Base-by-base conservation (phyloP, 2,888 invertebrate species). In the Mimachlamys varia region DNA sequence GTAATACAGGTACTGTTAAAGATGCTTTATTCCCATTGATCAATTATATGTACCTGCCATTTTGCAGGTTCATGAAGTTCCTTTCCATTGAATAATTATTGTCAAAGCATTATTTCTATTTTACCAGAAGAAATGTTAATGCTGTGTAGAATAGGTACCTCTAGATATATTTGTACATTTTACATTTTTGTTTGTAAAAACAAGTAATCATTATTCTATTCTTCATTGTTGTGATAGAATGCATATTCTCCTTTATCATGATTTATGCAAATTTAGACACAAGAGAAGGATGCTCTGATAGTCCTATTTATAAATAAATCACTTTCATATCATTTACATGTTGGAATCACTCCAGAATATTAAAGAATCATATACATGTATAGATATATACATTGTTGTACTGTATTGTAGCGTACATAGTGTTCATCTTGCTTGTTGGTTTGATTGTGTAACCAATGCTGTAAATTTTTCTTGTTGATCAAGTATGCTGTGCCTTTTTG, bases 401-500 rank as follows among this genome's bases (percentile, higher is more conserved):
- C 33, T 22, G 0, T 76, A 33, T 76, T 76, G 33, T 76, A 76
- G 0, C 12, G 12, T 76, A 13, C 12, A 76, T 27, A 12, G 76
- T 76, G 76, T 76, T 27, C 2, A 33, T 76, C 33, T 27, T 76
- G 22, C 76, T 33, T 33, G 76, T 76, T 76, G 33, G 27, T 76
- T 44, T 76, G 27, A 27, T 53, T 7, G 7, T 12, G 27, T n/a
- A 76, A 33, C 33, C 27, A 76, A 76, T 76, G 12, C 33, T 76
- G 76, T 44, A 44, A 44, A 44, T 44, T 5, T 76, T 76, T 12
- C 27, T 33, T 76, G 76, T 76, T 33, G 33, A 76, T 76, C 53
- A 58, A 76, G 33, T 76, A 76, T 76, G 76, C 76, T 33, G 76
- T 76, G 76, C 76, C 76, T 76, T 76, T 76, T 76, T 76, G 12